A percentile compares a stretch with the other conserved stretches of the same genome.
phyloP scores from a whole-genome alignment of 2,797 vertebrate species.

The Adrianichthys oophorus region DNA sequence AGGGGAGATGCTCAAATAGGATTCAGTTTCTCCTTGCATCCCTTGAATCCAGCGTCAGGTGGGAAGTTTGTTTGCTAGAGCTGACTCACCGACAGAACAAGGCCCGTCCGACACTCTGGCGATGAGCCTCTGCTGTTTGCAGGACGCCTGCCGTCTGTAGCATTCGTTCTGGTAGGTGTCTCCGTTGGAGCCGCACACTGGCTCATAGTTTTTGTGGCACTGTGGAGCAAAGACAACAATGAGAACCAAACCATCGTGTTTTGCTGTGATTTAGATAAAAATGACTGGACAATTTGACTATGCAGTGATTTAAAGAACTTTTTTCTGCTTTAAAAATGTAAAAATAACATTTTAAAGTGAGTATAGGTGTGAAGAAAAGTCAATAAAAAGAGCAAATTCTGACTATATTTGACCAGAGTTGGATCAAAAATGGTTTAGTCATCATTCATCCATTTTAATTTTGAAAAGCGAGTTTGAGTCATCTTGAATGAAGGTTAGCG shows the following conservation, averaged over 20 bases:
- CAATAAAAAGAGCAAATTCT: too few relatives aligned
- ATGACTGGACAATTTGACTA: too few relatives aligned
- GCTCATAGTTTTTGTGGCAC: conserved; percentile 93
- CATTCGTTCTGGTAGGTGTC: conserved; percentile 98
- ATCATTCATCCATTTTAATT: too few relatives aligned
- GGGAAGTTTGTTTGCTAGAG: background rate
- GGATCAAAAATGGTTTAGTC: too few relatives aligned
- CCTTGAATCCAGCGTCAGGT: background rate
- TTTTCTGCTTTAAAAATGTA: background rate
- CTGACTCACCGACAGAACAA: conserved; percentile 87
- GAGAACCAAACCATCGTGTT: background rate
- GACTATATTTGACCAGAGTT: too few relatives aligned
- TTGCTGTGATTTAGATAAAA: too few relatives aligned
- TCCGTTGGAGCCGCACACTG: conserved; percentile 94
- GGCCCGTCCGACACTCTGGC: conserved; percentile 85
- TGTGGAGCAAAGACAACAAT: conserved; percentile 61
- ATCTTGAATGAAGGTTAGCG: too few relatives aligned
- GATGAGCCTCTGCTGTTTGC: conserved; percentile 93
- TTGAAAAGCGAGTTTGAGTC: too few relatives aligned
- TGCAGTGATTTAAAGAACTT: too few relatives aligned
- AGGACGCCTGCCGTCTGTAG: conserved; percentile 90
- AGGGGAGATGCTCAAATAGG: background rate
- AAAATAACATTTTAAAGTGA: background rate
- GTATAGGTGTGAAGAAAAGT: too few relatives aligned
- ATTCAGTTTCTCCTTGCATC: background rate